These are phyloP conservation scores for Meriones psammophilus DNA, from an alignment of 2,797 vertebrate genomes.

Conservation along the genomic window DNA sequence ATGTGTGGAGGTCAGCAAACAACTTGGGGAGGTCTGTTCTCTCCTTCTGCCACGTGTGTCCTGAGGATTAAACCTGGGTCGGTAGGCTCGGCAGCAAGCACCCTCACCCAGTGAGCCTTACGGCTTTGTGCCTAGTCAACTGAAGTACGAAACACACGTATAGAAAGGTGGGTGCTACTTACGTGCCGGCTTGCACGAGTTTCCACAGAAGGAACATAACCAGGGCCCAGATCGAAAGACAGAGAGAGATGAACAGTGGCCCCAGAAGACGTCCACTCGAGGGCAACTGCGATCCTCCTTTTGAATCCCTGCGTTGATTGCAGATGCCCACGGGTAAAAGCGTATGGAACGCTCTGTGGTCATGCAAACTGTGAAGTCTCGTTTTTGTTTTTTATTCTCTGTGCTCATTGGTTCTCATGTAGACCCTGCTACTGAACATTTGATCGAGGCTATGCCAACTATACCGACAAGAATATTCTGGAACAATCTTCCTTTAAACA, in stretches of 20 bases:
- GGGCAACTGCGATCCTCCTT: rapidly evolving
- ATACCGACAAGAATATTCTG: background rate
- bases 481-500: background rate
- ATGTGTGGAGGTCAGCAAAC: background rate
- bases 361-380: background rate
- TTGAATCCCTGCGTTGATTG: background rate
- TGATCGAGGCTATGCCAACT: background rate
- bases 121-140: background rate
- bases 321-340: rapidly evolving
- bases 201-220: background rate
- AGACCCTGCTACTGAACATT: background rate
- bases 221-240: background rate
- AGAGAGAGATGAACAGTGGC: background rate
- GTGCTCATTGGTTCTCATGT: background rate
- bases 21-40: too few relatives aligned
- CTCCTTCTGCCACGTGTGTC: background rate
- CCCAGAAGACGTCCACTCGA: rapidly evolving
- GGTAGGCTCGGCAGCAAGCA: too few relatives aligned
- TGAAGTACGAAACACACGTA: background rate
- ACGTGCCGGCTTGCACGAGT: background rate
- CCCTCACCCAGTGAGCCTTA: background rate
- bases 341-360: rapidly evolving
- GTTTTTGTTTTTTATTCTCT: background rate
- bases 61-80: background rate
- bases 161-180: background rate